A percentile compares a stretch with the other conserved stretches of the same genome.
These are phyloP conservation scores for Lophochroa leadbeateri DNA, from an alignment of 2,113 vertebrate genomes.

Conservation along the genomic window DNA sequence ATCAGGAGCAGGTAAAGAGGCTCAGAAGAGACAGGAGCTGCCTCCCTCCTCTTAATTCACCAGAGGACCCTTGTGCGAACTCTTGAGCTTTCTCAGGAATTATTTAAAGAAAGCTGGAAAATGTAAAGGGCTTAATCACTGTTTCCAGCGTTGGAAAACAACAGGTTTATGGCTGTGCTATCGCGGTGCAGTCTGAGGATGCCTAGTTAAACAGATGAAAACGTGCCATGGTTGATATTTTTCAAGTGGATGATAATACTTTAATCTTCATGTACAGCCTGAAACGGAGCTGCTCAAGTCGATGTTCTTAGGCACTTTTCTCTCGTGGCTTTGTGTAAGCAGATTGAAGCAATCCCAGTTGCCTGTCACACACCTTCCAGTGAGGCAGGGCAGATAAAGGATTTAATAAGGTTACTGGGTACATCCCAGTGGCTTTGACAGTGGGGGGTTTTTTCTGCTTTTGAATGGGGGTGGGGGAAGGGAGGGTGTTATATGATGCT, in stretches of 20 bases:
- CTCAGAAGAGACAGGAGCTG: neutral
- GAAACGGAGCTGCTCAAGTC: neutral
- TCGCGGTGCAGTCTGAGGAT: accelerated
- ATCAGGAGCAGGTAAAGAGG: neutral
- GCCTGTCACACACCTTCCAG: neutral
- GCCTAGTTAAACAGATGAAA: neutral
- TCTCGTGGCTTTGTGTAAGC: neutral
- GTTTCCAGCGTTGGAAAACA: neutral
- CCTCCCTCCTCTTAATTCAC: neutral
- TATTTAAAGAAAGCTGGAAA: neutral
- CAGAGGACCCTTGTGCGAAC: neutral
- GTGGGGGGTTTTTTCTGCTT: neutral
- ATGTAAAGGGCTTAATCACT: neutral
- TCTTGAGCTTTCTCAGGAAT: neutral
- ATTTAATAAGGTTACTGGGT: neutral
- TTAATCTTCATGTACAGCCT: neutral
- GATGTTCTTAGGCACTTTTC: neutral
- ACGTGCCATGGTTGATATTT: accelerated
- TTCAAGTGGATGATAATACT: neutral
- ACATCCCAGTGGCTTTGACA: neutral
- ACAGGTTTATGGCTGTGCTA: neutral
- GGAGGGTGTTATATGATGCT: neutral
- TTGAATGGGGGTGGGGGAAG: neutral
- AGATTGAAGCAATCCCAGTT: neutral
- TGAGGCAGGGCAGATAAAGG: neutral